Evolutionary conservation across 1,140 invertebrate genomes (phyloP), one percentile per base, ranked within the genome.

Genomic region (Meloidogyne exigua): DNA sequence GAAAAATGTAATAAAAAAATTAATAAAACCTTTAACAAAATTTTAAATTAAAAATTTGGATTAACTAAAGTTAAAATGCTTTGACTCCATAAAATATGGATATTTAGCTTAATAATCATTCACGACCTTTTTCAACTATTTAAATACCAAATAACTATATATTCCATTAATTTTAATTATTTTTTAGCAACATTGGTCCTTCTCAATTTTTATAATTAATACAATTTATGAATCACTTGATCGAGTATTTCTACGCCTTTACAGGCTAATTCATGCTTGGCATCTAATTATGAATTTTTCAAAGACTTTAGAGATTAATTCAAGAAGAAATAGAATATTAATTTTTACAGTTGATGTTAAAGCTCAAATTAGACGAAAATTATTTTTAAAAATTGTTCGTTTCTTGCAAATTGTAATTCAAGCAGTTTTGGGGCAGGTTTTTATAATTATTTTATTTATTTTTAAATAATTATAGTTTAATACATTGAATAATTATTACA

Each of bases 161-260:
- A n/a, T 32, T 32, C 28, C 7, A 32, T 32, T 32, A 32, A 32
- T 32, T 32, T 32, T 39, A 4, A 32, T 49, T 49, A 18, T 3
- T 57, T 57, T 57, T 57, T 57, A 57, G 49, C 49, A 57, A 57
- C 18, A 57, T 57, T 57, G 49, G 49, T 57, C 49, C n/a, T n/a
- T 57, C 13, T 57, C 49, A n/a, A n/a, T 57, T 7, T 57, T 57
- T 12, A 18, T 57, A 4, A 57, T 12, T n/a, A 18, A 18, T n/a
- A 57, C n/a, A 4, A 57, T n/a, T 21, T 57, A 57, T n/a, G n/a
- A 57, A 57, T 57, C 49, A n/a, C n/a, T 57, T 0, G 49, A 57
- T 57, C 4, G 1, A 9, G 21, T 57, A 57, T 57, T 57, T 57
- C 18, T 57, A n/a, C 49, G 18, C 21, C 49, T 57, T 57, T 57